phyloP scores from a whole-genome alignment of 2,113 vertebrate species.

The Ophiodon elongatus region DNA sequence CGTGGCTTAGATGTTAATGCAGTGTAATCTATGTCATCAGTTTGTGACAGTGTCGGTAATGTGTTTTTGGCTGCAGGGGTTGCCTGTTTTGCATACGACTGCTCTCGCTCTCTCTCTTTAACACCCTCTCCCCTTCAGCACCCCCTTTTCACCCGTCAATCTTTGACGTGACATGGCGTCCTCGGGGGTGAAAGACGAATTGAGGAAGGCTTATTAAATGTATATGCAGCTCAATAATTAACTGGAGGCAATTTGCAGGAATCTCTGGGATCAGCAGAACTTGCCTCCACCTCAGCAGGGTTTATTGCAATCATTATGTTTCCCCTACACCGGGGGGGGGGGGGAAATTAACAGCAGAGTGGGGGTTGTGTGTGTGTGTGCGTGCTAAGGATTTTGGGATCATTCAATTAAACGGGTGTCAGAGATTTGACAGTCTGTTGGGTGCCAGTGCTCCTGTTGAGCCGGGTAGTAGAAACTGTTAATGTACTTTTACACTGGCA shows the following conservation, averaged over 20 bases:
- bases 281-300: conserved; percentile 83
- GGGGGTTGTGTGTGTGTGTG: conserved; percentile 27
- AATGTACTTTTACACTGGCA: conserved; percentile 67
- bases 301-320: conserved; percentile 85
- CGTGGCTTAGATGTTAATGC: conserved; percentile 24
- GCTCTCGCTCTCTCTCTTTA: conserved; percentile 24
- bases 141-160: conserved; percentile 52
- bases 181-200: conserved; percentile 80
- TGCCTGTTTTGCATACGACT: conserved; percentile 21
- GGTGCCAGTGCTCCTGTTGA: conserved; percentile 68
- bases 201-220: conserved; percentile 83
- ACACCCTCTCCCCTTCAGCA: conserved; percentile 33
- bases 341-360: conserved; percentile 78
- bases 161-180: conserved; percentile 72
- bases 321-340: conserved; percentile 62
- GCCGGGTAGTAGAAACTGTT: conserved; percentile 63
- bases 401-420: conserved; percentile 79
- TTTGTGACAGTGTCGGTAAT: conserved; percentile 17
- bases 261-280: conserved; percentile 86
- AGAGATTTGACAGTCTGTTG: conserved; percentile 72
- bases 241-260: conserved; percentile 84
- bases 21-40: conserved; percentile 35
- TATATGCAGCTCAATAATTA: conserved; percentile 86
- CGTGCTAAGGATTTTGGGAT: conserved; percentile 72
- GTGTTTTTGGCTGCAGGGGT: conserved; percentile 45